These are phyloP conservation scores for Acropora yongei DNA, from an alignment of 64 coral and sea anemone genomes.

Conservation along the genomic window DNA sequence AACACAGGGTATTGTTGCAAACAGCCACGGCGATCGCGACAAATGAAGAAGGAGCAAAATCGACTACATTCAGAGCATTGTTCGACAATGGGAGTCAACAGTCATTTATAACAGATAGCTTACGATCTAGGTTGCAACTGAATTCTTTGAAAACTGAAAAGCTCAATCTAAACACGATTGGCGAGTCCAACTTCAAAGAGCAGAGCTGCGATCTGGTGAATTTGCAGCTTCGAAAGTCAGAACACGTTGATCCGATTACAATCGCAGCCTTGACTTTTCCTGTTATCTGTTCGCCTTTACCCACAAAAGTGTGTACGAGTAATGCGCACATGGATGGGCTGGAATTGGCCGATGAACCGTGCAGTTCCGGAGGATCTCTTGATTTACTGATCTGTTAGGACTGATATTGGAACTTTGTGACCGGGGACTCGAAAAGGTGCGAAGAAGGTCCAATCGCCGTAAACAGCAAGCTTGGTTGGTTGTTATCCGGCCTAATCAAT, in stretches of 20 bases:
- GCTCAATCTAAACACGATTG: slow-evolving; percentile 3
- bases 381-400: slow-evolving; percentile 23
- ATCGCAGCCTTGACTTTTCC: slow-evolving; percentile 32
- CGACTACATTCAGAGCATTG: no score
- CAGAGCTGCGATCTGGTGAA: slow-evolving; percentile 27
- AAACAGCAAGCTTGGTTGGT: slow-evolving; percentile 41
- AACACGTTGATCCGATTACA: neutral
- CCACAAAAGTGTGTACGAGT: neutral
- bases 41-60: no score
- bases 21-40: no score
- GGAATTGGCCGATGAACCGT: slow-evolving; percentile 32
- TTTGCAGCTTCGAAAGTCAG: neutral
- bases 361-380: neutral
- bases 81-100: no score
- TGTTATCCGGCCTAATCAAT: slow-evolving; percentile 19
- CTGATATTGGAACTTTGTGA: slow-evolving; percentile 27
- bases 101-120: no score
- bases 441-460: slow-evolving; percentile 19
- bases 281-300: slow-evolving; percentile 43
- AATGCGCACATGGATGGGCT: slow-evolving; percentile 32
- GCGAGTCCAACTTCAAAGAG: slow-evolving; percentile 20
- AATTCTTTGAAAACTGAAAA: no score
- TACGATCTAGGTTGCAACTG: slow-evolving; percentile 15
- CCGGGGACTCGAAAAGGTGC: neutral
- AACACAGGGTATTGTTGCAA: no score